Conservation (phyloP, 2,113 vertebrate species). For the Macroglossus sobrinus region DNA sequence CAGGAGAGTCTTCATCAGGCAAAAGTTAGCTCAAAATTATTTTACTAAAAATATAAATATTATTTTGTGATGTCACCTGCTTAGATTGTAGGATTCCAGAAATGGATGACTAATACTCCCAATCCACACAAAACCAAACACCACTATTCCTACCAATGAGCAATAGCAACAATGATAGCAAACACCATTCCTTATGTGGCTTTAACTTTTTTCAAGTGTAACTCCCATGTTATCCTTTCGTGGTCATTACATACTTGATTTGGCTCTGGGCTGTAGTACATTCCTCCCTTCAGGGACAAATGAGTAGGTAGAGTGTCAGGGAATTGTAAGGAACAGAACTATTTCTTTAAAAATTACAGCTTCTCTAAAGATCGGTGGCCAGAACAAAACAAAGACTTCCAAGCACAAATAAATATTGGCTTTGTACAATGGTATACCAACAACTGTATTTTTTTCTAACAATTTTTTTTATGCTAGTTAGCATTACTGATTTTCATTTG, state of each 20-base stretch:
- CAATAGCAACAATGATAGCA: neutral
- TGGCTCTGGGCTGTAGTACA: neutral
- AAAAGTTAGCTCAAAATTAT: neutral
- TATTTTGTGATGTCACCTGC: neutral
- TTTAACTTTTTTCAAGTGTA: neutral
- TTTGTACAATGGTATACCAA: neutral
- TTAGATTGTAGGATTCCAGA: neutral
- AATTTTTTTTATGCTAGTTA: neutral
- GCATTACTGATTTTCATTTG: neutral
- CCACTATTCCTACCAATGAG: fast-evolving
- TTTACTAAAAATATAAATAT: neutral
- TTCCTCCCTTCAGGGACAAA: neutral
- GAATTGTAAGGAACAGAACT: neutral
- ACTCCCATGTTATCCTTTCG: neutral
- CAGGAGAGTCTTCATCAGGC: neutral
- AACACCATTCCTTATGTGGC: neutral
- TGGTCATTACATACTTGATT: neutral
- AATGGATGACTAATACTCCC: neutral
- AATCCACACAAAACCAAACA: neutral
- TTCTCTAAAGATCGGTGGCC: neutral
- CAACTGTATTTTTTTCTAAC: neutral
- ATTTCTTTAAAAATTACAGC: neutral
- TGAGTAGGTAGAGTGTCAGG: neutral
- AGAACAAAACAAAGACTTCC: neutral
- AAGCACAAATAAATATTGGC: neutral